Conservation (phyloP, 2,797 vertebrate genomes). For the Avahi laniger region DNA sequence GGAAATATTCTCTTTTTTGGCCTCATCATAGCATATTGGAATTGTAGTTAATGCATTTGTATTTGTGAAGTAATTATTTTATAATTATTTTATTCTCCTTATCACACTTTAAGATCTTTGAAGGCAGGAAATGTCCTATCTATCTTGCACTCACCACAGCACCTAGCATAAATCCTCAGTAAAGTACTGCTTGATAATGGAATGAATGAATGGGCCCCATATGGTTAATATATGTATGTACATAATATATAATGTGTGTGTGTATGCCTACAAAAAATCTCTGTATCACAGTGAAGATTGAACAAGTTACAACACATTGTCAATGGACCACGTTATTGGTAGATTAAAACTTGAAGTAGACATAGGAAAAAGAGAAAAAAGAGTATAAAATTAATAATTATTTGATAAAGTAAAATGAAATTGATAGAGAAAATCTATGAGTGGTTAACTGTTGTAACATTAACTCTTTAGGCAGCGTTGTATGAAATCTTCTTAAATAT, state of each 20-base stretch:
- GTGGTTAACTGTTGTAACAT: background rate
- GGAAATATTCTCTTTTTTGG: background rate
- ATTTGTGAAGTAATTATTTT: background rate
- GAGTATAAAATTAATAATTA: background rate
- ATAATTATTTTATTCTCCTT: constrained; percentile 21
- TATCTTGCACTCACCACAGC: background rate
- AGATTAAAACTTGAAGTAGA: constrained; percentile 41
- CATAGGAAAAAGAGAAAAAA: background rate
- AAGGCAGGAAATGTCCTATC: background rate
- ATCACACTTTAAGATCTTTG: background rate
- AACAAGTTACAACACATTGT: background rate
- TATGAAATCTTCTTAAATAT: background rate
- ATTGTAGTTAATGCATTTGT: background rate
- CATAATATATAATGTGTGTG: background rate
- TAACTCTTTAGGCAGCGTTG: background rate
- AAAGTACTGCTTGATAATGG: background rate
- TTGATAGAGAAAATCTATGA: background rate
- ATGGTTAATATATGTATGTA: background rate
- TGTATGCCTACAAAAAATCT: background rate
- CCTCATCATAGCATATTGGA: background rate
- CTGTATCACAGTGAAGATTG: background rate
- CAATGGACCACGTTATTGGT: background rate
- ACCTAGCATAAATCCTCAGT: background rate
- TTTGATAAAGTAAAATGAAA: constrained; percentile 22
- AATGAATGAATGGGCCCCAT: background rate